These are phyloP conservation scores for Gisinianus flammeolus DNA, from an alignment of 2,888 invertebrate genomes.

Conservation along the genomic window DNA sequence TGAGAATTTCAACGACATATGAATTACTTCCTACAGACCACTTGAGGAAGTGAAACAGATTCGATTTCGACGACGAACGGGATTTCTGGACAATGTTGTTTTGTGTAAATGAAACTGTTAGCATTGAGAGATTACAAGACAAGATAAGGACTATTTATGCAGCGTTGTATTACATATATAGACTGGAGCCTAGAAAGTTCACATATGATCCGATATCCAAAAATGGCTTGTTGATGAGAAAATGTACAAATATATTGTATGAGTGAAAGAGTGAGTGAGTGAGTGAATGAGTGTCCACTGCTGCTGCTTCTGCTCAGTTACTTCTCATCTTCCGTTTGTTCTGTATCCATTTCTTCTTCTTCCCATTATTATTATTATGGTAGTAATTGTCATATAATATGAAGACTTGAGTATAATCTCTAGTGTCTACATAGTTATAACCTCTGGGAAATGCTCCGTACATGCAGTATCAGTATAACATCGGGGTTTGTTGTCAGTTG, in stretches of 20 bases:
- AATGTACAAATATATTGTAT: conserved; percentile 36
- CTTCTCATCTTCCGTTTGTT: neutral
- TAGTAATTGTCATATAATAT: neutral
- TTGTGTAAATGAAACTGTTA: conserved; percentile 26
- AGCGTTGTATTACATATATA: conserved; percentile 22
- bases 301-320: neutral
- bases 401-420: neutral
- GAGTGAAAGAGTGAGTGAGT: neutral
- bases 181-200: conserved; percentile 2
- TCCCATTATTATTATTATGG: neutral
- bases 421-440: neutral
- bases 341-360: neutral
- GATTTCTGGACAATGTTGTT: conserved; percentile 37
- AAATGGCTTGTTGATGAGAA: conserved; percentile 28
- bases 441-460: no score
- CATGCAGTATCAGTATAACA: no score
- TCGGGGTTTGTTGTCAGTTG: conserved; percentile 28
- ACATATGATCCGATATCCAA: conserved; percentile 12
- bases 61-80: conserved; percentile 6
- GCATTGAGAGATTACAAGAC: conserved; percentile 6
- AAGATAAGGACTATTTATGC: conserved; percentile 31
- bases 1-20: conserved; percentile 21
- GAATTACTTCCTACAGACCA: conserved; percentile 12
- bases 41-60: conserved; percentile 17
- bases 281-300: neutral